These are phyloP conservation scores for Drosophila miranda DNA, from an alignment of 1,140 invertebrate genomes.

Conservation along the genomic window DNA sequence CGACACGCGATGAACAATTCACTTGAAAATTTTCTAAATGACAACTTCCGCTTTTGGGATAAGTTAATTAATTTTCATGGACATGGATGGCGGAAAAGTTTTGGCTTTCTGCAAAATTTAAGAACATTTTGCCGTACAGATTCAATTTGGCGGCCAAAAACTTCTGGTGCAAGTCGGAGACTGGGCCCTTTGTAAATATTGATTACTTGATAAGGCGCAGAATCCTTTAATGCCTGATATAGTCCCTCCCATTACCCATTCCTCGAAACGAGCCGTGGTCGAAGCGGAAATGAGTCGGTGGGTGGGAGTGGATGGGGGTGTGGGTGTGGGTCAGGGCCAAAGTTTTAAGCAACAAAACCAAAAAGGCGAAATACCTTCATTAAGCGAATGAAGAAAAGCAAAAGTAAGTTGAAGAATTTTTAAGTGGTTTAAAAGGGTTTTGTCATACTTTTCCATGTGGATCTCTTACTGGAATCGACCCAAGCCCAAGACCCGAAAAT, in stretches of 20 bases:
- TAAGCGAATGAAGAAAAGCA: constrained; percentile 78
- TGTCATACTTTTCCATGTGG: constrained; percentile 78
- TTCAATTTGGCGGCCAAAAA: constrained; percentile 66
- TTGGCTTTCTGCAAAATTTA: constrained; percentile 56
- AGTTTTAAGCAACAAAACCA: constrained; percentile 62
- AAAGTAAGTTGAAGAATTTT: constrained; percentile 81
- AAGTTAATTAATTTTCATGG: constrained; percentile 74
- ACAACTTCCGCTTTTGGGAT: constrained; percentile 62
- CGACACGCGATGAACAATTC: constrained; percentile 33
- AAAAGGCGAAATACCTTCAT: constrained; percentile 81
- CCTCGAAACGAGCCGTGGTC: constrained; percentile 10
- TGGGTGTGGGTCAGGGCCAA: constrained; percentile 32
- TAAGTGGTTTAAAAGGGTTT: constrained; percentile 81
- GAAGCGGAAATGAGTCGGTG: constrained; percentile 55
- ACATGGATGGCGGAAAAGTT: constrained; percentile 57
- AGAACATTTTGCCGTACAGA: constrained; percentile 60
- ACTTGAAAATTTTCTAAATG: constrained; percentile 50
- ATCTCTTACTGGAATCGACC: constrained; percentile 35
- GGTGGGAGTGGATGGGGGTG: neutral
- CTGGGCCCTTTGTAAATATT: constrained; percentile 68
- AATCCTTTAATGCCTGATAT: constrained; percentile 65
- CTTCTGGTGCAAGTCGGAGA: constrained; percentile 46
- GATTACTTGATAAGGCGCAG: constrained; percentile 74
- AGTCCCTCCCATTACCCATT: neutral
- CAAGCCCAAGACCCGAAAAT: constrained; percentile 3